Evolutionary conservation across 2,888 invertebrate species (phyloP).

Genomic region (Eudasyphora cyanicolor): DNA sequence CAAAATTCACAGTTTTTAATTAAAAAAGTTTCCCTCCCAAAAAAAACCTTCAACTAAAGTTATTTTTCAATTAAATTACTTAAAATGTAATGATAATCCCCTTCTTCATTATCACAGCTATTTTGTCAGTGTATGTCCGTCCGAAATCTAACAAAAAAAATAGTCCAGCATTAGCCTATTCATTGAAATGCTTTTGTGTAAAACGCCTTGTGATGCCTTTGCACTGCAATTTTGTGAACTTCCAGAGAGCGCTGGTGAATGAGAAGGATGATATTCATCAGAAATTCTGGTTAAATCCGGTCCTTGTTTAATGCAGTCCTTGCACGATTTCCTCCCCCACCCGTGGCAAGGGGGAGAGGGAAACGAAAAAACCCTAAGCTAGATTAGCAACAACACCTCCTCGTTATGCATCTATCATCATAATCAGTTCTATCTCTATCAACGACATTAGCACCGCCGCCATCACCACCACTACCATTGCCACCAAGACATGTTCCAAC

Average conservation of each 20-base stretch:
- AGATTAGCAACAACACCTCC: slow-evolving; percentile 24
- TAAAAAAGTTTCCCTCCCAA: background rate
- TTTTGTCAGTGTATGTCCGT: background rate
- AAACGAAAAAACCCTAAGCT: slow-evolving; percentile 3
- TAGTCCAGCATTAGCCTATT: background rate
- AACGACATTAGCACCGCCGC: background rate
- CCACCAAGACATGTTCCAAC: background rate
- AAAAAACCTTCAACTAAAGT: background rate
- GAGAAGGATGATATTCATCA: background rate
- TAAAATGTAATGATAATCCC: background rate
- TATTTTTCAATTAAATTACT: background rate
- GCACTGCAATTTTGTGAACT: slow-evolving; percentile 16
- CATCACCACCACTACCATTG: background rate
- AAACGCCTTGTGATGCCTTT: background rate
- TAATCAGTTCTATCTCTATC: background rate
- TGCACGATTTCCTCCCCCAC: background rate
- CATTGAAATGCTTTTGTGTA: background rate
- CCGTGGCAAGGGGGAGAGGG: background rate
- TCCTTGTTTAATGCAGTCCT: background rate
- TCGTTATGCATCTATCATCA: slow-evolving; percentile 3
- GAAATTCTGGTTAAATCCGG: slow-evolving; percentile 17
- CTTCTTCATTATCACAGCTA: no score
- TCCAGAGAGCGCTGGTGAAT: background rate
- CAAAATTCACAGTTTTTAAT: background rate
- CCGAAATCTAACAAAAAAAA: no score